Conservation (phyloP, 1,140 invertebrate species). For the Tribolium castaneum region DNA sequence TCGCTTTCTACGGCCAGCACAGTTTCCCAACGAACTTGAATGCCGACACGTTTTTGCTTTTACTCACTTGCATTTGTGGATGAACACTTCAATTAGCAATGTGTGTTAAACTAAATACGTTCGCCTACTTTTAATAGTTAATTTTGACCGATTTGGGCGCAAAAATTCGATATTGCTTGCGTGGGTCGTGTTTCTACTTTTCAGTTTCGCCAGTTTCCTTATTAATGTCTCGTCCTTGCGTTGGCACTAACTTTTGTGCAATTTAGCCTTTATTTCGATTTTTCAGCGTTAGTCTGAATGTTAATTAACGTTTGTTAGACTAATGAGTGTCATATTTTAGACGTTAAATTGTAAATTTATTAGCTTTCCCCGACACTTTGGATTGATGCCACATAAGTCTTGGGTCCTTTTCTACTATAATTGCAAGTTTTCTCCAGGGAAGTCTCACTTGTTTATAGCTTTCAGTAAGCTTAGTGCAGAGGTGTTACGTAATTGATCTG, state of each 20-base stretch:
- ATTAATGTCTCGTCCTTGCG: background rate
- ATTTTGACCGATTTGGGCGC: background rate
- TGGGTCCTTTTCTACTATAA: background rate
- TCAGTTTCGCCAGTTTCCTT: background rate
- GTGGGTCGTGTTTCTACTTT: background rate
- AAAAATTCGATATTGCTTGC: too few relatives aligned
- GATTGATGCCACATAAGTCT: background rate
- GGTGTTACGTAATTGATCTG: background rate
- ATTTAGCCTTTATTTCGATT: background rate
- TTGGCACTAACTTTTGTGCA: background rate
- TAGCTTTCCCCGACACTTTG: slow-evolving; percentile 2
- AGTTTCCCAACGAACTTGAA: slow-evolving; percentile 40
- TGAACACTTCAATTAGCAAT: slow-evolving; percentile 21
- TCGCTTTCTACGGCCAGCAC: slow-evolving; percentile 40
- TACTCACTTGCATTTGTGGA: slow-evolving; percentile 32
- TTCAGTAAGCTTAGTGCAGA: background rate
- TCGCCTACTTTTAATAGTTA: background rate
- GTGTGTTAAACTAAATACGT: slow-evolving; percentile 16
- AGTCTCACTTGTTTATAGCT: background rate
- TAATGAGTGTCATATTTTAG: background rate
- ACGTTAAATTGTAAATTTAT: slow-evolving; percentile 8
- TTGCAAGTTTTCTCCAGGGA: slow-evolving; percentile 7
- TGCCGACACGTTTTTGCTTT: slow-evolving; percentile 44
- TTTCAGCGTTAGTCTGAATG: background rate
- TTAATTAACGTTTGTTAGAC: background rate